Evolutionary conservation across 2,888 invertebrate genomes (phyloP).

Genomic region (Acanthosepion esculentum): DNA sequence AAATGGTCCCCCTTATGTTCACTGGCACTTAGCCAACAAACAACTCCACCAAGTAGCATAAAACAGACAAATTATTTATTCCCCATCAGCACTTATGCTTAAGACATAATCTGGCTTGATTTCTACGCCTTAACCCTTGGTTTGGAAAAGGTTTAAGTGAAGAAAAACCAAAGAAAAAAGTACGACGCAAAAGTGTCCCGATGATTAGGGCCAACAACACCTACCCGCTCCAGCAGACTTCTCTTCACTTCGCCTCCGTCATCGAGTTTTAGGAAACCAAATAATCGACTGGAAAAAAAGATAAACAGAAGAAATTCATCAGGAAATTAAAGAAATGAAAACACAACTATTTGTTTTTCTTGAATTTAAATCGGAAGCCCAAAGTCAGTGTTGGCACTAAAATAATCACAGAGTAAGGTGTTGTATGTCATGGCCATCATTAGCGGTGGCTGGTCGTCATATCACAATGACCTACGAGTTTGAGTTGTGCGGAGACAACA

Average conservation of each 20-base stretch:
- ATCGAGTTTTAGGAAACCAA: constrained; percentile 89
- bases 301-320: background rate
- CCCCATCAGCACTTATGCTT: background rate
- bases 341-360: background rate
- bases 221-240: constrained; percentile 85
- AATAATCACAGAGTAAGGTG: background rate
- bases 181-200: constrained; percentile 41
- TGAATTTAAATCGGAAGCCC: background rate
- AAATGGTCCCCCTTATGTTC: constrained; percentile 2
- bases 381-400: background rate
- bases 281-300: constrained; percentile 83
- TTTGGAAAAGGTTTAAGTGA: background rate
- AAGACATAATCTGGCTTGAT: too few relatives aligned
- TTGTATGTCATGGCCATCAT: constrained; percentile 13
- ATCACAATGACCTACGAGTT: background rate
- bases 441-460: constrained; percentile 33
- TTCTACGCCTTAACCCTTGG: background rate
- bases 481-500: too few relatives aligned
- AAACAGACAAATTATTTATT: background rate
- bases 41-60: background rate
- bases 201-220: background rate
- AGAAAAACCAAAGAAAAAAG: background rate
- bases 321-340: background rate
- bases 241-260: constrained; percentile 88
- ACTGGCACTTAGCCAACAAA: background rate